phyloP scores from a whole-genome alignment of 2,113 vertebrate species.

The Eulemur macaco region DNA sequence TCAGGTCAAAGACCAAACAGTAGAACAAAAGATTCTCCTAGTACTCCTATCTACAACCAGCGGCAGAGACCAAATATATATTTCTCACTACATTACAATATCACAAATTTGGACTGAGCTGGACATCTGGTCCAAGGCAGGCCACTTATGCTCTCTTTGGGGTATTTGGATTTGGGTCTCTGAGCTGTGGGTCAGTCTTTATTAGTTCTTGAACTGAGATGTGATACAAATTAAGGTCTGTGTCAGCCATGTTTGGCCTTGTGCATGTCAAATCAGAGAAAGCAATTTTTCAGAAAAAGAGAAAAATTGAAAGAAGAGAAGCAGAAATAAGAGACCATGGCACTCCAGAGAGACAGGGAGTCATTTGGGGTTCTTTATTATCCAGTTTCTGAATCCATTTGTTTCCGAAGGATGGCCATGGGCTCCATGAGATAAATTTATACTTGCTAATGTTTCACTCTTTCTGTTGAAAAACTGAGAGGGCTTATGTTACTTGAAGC shows the following conservation, averaged over 20 bases:
- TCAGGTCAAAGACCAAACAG: not conserved
- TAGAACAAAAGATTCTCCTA: not conserved
- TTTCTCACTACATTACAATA: not conserved
- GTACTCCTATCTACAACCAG: not conserved
- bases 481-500: not conserved
- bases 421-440: not conserved
- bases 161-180: not conserved
- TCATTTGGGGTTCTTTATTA: not conserved
- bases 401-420: not conserved
- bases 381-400: not conserved
- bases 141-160: not conserved
- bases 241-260: not conserved
- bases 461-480: slow-evolving; percentile 1
- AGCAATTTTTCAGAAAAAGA: not conserved
- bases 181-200: not conserved
- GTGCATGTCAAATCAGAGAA: not conserved
- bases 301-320: not conserved
- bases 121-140: not conserved
- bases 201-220: not conserved
- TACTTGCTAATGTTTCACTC: not conserved
- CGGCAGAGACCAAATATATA: not conserved
- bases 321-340: not conserved
- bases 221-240: not conserved
- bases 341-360: not conserved
- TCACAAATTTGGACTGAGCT: not conserved